Conservation (phyloP, 2,113 vertebrate species). For the Tetraodon nigroviridis region DNA sequence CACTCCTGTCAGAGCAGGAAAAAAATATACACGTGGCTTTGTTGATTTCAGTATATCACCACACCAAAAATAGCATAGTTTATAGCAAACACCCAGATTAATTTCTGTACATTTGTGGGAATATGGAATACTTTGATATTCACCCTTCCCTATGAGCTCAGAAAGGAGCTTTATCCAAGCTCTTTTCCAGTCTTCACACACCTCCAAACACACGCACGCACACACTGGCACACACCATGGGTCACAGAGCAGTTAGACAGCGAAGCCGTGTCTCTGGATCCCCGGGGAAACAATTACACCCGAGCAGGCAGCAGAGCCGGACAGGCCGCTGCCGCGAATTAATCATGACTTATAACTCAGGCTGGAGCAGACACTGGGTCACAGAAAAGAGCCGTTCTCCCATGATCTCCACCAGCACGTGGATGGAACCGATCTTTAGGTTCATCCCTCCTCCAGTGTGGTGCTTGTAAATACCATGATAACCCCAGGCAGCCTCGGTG, state of each 20-base stretch:
- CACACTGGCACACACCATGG: constrained; percentile 9
- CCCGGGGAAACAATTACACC: constrained; percentile 51
- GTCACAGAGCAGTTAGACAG: constrained; percentile 20
- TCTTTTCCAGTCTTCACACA: background rate
- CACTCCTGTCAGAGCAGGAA: too few species aligned
- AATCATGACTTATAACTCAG: constrained; percentile 34
- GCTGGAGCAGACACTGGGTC: constrained; percentile 8
- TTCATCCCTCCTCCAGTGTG: too few species aligned
- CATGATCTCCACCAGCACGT: background rate
- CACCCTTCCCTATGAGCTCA: background rate
- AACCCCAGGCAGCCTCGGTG: too few species aligned
- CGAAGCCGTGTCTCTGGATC: constrained; percentile 32
- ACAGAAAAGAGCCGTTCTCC: background rate
- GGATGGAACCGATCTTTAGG: too few species aligned
- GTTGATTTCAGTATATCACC: too few species aligned
- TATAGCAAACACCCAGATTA: too few species aligned
- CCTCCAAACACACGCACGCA: constrained; percentile 24
- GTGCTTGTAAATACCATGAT: too few species aligned
- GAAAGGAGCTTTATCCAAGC: background rate
- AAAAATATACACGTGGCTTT: too few species aligned
- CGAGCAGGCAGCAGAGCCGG: constrained; percentile 20
- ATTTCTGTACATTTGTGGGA: too few species aligned
- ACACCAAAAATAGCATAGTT: too few species aligned
- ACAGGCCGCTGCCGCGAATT: constrained; percentile 28
- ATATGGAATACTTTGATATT: too few species aligned